A percentile compares a stretch with the other conserved stretches of the same genome.
These are phyloP conservation scores for Phocoena phocoena DNA, from an alignment of 2,113 vertebrate genomes.

Conservation along the genomic window DNA sequence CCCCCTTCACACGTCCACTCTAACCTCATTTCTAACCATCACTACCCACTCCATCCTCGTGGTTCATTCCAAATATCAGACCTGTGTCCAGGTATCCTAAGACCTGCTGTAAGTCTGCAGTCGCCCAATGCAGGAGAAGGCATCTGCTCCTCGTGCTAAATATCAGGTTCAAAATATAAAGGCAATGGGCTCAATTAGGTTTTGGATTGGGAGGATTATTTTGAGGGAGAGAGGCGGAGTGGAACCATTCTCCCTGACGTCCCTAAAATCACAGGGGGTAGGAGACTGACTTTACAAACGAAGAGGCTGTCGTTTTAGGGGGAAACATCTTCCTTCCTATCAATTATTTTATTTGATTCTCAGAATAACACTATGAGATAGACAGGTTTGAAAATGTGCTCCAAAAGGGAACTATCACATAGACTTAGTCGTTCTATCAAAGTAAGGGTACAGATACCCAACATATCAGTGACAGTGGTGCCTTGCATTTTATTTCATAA, in stretches of 20 bases:
- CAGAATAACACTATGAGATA: background rate
- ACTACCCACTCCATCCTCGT: background rate
- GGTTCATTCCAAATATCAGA: background rate
- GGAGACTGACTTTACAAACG: background rate
- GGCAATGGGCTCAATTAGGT: background rate
- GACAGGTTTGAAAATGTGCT: background rate
- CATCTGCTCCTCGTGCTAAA: background rate
- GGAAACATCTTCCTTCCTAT: background rate
- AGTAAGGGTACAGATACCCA: background rate
- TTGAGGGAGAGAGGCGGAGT: background rate
- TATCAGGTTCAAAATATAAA: background rate
- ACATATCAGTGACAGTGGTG: background rate
- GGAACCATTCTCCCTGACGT: background rate
- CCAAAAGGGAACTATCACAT: background rate
- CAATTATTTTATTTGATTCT: background rate
- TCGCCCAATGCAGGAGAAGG: background rate
- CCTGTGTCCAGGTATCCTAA: background rate
- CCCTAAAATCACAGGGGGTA: background rate
- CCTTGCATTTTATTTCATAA: constrained; percentile 13
- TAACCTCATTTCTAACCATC: background rate
- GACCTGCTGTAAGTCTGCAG: background rate
- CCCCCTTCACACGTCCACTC: background rate
- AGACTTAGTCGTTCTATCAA: background rate
- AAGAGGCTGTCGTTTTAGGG: background rate
- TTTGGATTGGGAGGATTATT: background rate